Base-by-base conservation (phyloP, 1,140 invertebrate species). In the Colletes latitarsis region DNA sequence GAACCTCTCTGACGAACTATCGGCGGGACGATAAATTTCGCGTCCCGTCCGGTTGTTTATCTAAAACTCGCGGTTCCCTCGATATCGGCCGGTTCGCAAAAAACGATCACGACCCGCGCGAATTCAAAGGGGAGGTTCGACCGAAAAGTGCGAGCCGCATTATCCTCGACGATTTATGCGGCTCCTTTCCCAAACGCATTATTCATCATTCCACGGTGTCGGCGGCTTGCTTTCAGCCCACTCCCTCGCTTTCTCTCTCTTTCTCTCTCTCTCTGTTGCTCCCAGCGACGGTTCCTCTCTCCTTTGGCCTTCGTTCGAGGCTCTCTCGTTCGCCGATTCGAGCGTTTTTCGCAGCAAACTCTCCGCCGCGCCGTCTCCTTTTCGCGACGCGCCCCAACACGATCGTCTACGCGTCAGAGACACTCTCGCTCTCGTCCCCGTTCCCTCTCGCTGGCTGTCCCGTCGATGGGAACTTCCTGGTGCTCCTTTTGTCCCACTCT, bases 171-270 rank as follows among this genome's bases (percentile, higher is more conserved):
- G 77, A 88, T 89, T 89, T 89, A 88, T 86, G 77, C 82, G 85
- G 87, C 84, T 88, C 81, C 77, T 87, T 82, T 87, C 83, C 77
- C 82, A 88, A 88, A 88, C 88, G 85, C 89, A 90, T 49, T 49
- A 49, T 91, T 90, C 82, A 86, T 86, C 89, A 88, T 90, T 90
- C 88, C 86, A 68, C 73, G 79, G 76, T 89, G 88, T 87, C 86
- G 89, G 86, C 86, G 85, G 82, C 69, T 87, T 57, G 78, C 85
- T 88, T 88, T 87, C 78, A 86, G 53, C 69, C 71, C 58, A 10
- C 60, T 82, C 77, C 63, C 70, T 52, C 58, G 14, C 19, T 63
- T 30, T 68, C 55, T 55, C 57, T 57, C 62, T 19, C 63, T 67
- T 49, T 49, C 67, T 21, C 17, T 83, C 30, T 46, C 17, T 46